phyloP scores from a whole-genome alignment of 2,797 vertebrate species.

The Diceros bicornis region DNA sequence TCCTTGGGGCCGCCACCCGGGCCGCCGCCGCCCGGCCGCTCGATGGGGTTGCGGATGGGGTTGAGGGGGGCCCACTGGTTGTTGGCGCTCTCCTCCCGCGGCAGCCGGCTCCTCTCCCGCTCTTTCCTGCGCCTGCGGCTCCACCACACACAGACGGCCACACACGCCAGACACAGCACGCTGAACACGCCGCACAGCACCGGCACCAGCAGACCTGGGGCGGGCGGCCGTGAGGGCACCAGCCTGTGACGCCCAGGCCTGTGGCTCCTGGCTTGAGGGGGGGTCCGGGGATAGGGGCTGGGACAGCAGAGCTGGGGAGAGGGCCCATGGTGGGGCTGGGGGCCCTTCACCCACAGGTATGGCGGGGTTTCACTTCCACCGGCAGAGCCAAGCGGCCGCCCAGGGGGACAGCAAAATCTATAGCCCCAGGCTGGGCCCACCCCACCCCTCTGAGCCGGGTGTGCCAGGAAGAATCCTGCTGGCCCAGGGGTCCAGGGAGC shows the following conservation, averaged over 20 bases:
- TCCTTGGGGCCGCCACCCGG: conserved; percentile 89
- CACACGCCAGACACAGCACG: conserved; percentile 95
- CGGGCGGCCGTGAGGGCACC: background rate
- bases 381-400: background rate
- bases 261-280: fast-evolving
- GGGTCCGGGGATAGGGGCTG: background rate
- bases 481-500: fast-evolving
- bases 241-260: fast-evolving
- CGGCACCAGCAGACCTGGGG: conserved; percentile 94
- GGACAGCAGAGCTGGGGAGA: fast-evolving
- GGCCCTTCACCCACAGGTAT: fast-evolving
- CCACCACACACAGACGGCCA: conserved; percentile 96
- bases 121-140: conserved; percentile 97
- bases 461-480: background rate
- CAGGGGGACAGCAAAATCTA: background rate
- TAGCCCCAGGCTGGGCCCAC: fast-evolving
- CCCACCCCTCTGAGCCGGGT: background rate
- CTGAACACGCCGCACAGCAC: conserved; percentile 94
- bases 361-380: too few species aligned
- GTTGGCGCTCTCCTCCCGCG: conserved; percentile 93
- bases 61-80: conserved; percentile 96
- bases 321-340: background rate
- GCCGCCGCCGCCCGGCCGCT: conserved; percentile 88
- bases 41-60: conserved; percentile 92
- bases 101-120: conserved; percentile 90